Conservation (phyloP, 2,888 invertebrate species). For the Oegoconia quadripuncta region DNA sequence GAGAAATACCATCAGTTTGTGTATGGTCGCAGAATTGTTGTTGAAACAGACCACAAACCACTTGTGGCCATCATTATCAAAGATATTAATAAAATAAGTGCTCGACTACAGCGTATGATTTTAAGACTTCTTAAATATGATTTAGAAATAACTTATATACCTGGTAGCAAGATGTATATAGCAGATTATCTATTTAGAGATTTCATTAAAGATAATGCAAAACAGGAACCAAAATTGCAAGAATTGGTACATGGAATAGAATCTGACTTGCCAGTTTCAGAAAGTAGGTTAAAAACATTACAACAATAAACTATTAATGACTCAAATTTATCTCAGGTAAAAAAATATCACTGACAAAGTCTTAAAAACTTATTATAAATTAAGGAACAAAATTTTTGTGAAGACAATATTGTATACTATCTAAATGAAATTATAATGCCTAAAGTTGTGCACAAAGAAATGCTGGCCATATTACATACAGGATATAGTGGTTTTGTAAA, state of each 20-base stretch:
- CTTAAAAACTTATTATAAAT: too few relatives aligned
- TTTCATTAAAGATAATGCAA: background rate
- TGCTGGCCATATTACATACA: too few relatives aligned
- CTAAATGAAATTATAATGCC: too few relatives aligned
- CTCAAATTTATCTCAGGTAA: background rate
- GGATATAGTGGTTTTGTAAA: too few relatives aligned
- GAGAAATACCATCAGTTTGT: slow-evolving; percentile 23
- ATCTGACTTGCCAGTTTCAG: background rate
- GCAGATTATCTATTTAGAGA: slow-evolving; percentile 13
- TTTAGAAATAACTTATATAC: slow-evolving; percentile 19
- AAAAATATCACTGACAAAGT: too few relatives aligned
- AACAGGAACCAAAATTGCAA: background rate
- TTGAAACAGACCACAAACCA: slow-evolving; percentile 24
- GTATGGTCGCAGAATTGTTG: slow-evolving; percentile 19
- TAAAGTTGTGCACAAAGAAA: too few relatives aligned
- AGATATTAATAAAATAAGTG: slow-evolving; percentile 18
- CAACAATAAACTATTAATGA: background rate
- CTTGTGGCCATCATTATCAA: slow-evolving; percentile 22
- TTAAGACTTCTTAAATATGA: slow-evolving; percentile 26
- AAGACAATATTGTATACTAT: too few relatives aligned
- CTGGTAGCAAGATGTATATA: slow-evolving; percentile 20
- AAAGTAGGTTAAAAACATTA: background rate
- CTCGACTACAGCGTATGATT: slow-evolving; percentile 25
- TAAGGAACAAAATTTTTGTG: too few relatives aligned
- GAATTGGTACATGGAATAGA: background rate